Percentiles rank a stretch among this genome's conserved stretches.
phyloP scores from a whole-genome alignment of 2,888 invertebrate genomes.

The Drosophila helvetica region DNA sequence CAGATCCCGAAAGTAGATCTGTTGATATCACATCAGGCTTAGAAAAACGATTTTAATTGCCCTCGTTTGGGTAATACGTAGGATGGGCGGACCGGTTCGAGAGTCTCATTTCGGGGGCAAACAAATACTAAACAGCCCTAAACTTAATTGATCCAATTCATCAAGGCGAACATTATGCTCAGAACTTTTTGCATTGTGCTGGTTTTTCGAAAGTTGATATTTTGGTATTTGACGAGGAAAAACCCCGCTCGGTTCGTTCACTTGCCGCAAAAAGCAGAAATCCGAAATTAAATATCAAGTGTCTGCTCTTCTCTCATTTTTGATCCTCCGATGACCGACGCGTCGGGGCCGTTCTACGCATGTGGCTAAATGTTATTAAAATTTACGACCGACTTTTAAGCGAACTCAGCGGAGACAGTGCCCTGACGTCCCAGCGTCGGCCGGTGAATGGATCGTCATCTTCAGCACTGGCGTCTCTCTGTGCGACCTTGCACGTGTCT shows the following conservation, averaged over 20 bases:
- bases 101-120: slow-evolving; percentile 27
- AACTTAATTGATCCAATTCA: slow-evolving; percentile 58
- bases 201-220: slow-evolving; percentile 67
- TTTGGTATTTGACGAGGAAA: slow-evolving; percentile 58
- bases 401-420: slow-evolving; percentile 18
- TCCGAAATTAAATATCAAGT: slow-evolving; percentile 52
- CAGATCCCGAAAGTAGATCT: slow-evolving; percentile 42
- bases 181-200: slow-evolving; percentile 18
- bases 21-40: slow-evolving; percentile 44
- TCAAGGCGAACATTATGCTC: slow-evolving; percentile 44
- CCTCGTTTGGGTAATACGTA: slow-evolving; percentile 36
- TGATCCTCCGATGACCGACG: slow-evolving; percentile 8
- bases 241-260: slow-evolving; percentile 48
- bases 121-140: slow-evolving; percentile 66
- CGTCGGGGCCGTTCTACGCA: slow-evolving; percentile 19
- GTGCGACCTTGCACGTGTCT: slow-evolving; percentile 45
- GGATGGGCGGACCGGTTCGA: slow-evolving; percentile 55
- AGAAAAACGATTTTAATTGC: slow-evolving; percentile 46
- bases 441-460: slow-evolving; percentile 27
- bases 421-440: slow-evolving; percentile 8
- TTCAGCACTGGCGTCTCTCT: slow-evolving; percentile 11
- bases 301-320: slow-evolving; percentile 32
- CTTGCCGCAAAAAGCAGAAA: slow-evolving; percentile 47
- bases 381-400: slow-evolving; percentile 68
- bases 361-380: slow-evolving; percentile 46